A percentile compares a stretch with the other conserved stretches of the same genome.
Evolutionary conservation across 2,797 vertebrate genomes (phyloP).

Genomic region (Anas georgica): DNA sequence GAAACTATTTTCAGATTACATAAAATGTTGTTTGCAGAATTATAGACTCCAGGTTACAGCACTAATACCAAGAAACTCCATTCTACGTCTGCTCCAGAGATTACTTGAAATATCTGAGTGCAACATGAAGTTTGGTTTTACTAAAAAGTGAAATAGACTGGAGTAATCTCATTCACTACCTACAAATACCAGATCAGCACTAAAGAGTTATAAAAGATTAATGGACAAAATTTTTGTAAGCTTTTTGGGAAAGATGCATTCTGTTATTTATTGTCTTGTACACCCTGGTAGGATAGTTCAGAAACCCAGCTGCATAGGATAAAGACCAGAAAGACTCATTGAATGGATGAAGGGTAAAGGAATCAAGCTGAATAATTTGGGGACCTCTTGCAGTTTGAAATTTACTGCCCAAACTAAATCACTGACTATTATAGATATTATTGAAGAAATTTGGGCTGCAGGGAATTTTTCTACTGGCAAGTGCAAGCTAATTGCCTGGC

Average conservation of each 20-base stretch:
- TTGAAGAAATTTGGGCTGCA: background rate
- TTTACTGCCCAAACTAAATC: background rate
- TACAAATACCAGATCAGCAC: background rate
- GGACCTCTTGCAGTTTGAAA: background rate
- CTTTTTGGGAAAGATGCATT: background rate
- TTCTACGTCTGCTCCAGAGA: background rate
- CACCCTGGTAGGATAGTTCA: background rate
- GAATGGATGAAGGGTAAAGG: background rate
- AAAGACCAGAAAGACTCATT: background rate
- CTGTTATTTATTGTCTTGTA: background rate
- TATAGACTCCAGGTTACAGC: background rate
- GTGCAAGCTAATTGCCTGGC: background rate
- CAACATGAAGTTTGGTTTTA: background rate
- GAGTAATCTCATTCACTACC: background rate
- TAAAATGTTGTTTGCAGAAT: conserved; percentile 1
- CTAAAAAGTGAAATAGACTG: background rate
- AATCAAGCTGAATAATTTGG: background rate
- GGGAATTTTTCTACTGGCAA: background rate
- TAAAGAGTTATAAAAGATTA: background rate
- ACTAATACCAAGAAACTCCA: background rate
- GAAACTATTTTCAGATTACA: conserved; percentile 4
- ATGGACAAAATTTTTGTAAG: background rate
- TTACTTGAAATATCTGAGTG: background rate
- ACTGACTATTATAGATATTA: background rate
- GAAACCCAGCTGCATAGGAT: background rate